Base-by-base conservation (phyloP, 2,797 vertebrate genomes). In the Cirrhinus mrigala region DNA sequence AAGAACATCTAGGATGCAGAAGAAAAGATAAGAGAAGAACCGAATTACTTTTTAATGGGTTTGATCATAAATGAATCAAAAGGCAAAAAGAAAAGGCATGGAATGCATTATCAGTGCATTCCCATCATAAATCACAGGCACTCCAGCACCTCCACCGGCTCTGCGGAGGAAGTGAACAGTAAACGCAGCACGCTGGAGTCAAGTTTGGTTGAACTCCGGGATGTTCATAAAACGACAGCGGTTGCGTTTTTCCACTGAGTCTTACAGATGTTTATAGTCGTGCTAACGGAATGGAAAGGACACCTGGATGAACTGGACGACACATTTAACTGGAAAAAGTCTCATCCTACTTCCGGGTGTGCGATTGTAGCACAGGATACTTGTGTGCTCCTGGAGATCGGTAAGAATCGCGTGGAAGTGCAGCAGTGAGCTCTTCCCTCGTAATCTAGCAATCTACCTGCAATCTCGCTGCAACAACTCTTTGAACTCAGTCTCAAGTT, bases 161-260 rank as follows among this genome's bases (percentile, higher is more conserved):
- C 62, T 29, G 20, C 20, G 54, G 33, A 73, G 83, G 66, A 81
- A 85, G 77, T 80, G 70, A 77, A 33, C 70, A 14, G n/a, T 11
- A n/a, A 46, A 48, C 16, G 37, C 48, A 58, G 37, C 37, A 37
- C 54, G 52, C 66, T 24, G 20, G 54, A 79, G 46, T 86, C 87
- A 87, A 68, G 89, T 83, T 90, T 81, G 89, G 89, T 90, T 88
- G 87, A 86, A 79, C 75, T 79, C 68, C 77, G 46, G 22, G n/a
- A 76, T 68, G 70, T 70, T 64, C 4, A 6, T 20, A 44, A 50
- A 6, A 44, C 22, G 6, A 27, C 37, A 33, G 78, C 27, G 78
- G 71, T 37, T 22, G 5, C 29, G 24, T n/a, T 29, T 14, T 5
- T n/a, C 22, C 50, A 22, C 50, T 40, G 22, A 22, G 29, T 16